These are phyloP conservation scores for Enteromius thamalakanensis DNA, from an alignment of 2,797 vertebrate species.

Conservation along the genomic window DNA sequence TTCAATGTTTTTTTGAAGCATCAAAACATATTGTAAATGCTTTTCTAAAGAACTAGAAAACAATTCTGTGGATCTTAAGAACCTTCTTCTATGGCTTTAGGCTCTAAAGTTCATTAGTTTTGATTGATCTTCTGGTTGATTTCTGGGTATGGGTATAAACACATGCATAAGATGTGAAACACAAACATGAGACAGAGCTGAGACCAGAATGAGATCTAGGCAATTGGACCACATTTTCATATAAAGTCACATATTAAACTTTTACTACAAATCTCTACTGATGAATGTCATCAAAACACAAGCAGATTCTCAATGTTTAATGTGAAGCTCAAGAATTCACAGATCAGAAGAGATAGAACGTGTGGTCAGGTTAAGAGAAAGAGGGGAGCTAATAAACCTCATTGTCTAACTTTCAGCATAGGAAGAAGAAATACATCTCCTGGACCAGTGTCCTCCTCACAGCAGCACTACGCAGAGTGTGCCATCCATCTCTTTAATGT, in stretches of 20 bases:
- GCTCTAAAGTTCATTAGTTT: neutral
- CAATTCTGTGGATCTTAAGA: neutral
- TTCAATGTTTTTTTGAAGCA: neutral
- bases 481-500: conserved; percentile 55
- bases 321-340: neutral
- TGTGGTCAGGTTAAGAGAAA: conserved; percentile 16
- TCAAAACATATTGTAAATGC: neutral
- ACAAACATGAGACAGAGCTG: neutral
- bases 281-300: neutral
- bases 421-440: conserved; percentile 54
- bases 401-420: conserved; percentile 38
- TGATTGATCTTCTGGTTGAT: neutral
- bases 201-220: neutral
- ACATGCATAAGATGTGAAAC: neutral
- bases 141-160: neutral
- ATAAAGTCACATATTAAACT: neutral
- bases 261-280: neutral
- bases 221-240: neutral
- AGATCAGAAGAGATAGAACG: neutral
- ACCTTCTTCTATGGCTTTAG: neutral
- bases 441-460: conserved; percentile 48
- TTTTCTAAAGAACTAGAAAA: neutral
- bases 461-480: conserved; percentile 24
- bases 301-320: neutral
- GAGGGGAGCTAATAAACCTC: conserved; percentile 16